phyloP scores from a whole-genome alignment of 2,113 vertebrate genomes.

The Nycticryphes semicollaris region DNA sequence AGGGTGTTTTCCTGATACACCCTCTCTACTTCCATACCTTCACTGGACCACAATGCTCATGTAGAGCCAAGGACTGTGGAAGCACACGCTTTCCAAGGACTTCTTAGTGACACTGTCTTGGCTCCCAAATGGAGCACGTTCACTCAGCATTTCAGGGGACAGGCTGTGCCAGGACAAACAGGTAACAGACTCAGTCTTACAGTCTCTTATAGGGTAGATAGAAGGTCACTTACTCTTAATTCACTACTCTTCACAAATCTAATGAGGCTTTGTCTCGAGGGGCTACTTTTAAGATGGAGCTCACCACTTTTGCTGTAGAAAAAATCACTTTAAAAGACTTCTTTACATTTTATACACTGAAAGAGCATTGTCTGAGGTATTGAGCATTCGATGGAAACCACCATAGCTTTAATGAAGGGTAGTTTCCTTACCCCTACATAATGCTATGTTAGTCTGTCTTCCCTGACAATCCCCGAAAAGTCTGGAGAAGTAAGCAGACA shows the following conservation, averaged over 20 bases:
- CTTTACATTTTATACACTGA: not conserved
- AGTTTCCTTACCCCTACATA: not conserved
- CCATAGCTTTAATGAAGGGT: not conserved
- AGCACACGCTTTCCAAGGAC: not conserved
- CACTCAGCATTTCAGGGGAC: not conserved
- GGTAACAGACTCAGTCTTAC: not conserved
- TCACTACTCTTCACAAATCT: not conserved
- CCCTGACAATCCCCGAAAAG: not conserved
- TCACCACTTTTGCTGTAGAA: not conserved
- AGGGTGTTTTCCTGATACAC: not conserved
- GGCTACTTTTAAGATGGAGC: not conserved
- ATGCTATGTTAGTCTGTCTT: not conserved
- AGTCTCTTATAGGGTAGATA: not conserved
- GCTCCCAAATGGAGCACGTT: not conserved
- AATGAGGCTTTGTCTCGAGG: not conserved
- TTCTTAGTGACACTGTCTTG: not conserved
- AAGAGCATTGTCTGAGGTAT: not conserved
- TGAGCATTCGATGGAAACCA: not conserved
- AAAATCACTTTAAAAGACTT: not conserved
- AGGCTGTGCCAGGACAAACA: not conserved
- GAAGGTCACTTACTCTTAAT: not conserved
- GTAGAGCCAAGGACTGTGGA: rapidly evolving
- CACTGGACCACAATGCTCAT: not conserved
- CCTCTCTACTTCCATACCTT: not conserved
- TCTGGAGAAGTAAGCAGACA: not conserved